Base-by-base conservation (phyloP, 2,888 invertebrate species). In the Conistra vaccinii region DNA sequence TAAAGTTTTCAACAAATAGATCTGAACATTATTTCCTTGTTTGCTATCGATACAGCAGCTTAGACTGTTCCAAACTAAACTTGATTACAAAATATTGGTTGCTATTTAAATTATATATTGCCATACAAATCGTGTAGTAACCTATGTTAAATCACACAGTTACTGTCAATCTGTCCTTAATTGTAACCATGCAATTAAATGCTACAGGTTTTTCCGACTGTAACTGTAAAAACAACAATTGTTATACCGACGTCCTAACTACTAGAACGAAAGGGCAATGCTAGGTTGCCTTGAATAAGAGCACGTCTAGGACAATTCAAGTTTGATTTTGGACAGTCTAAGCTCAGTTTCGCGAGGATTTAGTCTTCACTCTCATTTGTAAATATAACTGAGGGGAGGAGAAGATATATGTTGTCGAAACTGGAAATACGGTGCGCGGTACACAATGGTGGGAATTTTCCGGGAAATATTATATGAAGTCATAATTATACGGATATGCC, bases 1-100 rank as follows among this genome's bases (percentile, higher is more conserved):
- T 53, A 55, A 75, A 61, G 51, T 73, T 61, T 78, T 55, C 45
- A 70, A 74, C 81, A 78, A 85, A 75, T 79, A 83, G 87, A 84
- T 87, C 81, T 86, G 85, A 83, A 72, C 73, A 84, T 76, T 81
- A 58, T 53, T 58, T 75, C 83, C 69, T 73, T 80, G 80, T 78
- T 82, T 63, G 77, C 73, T 79, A 69, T 75, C 75, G 82, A 71
- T 76, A 70, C 73, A 45, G 48, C 70, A 60, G 48, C 75, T 72
- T 77, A 67, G 81, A 66, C 76, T 72, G 53, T 72, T 76, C 67
- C 68, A 76, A 83, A 80, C 71, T 58, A 76, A 80, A 78, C 81
- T 85, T 62, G 78, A 70, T 39, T 65, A 58, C 67, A 68, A 76
- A 65, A 32, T 67, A 57, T 73, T 42, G 42, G 69, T 76, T 76